phyloP scores from a whole-genome alignment of 2,797 vertebrate species.

The Cyclura pinguis region DNA sequence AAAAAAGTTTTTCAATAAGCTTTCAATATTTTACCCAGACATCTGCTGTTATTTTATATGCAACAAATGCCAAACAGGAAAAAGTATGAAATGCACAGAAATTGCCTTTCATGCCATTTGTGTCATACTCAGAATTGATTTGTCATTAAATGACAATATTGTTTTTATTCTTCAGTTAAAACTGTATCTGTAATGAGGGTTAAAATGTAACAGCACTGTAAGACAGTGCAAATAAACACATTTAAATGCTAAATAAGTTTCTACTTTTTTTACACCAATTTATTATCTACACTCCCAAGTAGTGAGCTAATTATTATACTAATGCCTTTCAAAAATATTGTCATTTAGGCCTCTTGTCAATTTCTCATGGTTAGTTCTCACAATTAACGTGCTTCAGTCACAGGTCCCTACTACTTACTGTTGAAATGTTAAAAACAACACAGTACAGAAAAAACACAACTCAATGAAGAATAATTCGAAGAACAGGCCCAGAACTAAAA shows the following conservation, averaged over 20 bases:
- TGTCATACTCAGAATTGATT: slow-evolving; percentile 4
- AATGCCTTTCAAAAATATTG: slow-evolving; percentile 30
- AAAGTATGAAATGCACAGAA: slow-evolving; percentile 24
- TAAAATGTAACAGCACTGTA: background rate
- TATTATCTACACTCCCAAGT: background rate
- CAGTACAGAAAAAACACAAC: slow-evolving; percentile 45
- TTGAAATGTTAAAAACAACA: slow-evolving; percentile 60
- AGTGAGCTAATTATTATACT: slow-evolving; percentile 11
- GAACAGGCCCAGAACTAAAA: slow-evolving; percentile 81
- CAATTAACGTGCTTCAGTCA: slow-evolving; percentile 41
- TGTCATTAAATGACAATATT: slow-evolving; percentile 36
- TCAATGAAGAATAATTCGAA: slow-evolving; percentile 85
- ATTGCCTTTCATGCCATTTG: background rate
- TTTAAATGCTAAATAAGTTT: slow-evolving; percentile 20
- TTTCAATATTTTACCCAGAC: background rate
- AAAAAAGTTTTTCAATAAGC: background rate
- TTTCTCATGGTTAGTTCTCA: slow-evolving; percentile 50
- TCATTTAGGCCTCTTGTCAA: slow-evolving; percentile 31
- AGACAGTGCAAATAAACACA: background rate
- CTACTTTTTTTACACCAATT: slow-evolving; percentile 33
- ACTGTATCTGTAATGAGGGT: background rate
- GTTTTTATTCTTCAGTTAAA: background rate
- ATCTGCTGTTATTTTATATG: slow-evolving; percentile 1
- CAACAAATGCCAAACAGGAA: background rate
- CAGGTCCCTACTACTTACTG: slow-evolving; percentile 73